Evolutionary conservation across 1,140 invertebrate species (phyloP).

Genomic region (Lepidurus apus): DNA sequence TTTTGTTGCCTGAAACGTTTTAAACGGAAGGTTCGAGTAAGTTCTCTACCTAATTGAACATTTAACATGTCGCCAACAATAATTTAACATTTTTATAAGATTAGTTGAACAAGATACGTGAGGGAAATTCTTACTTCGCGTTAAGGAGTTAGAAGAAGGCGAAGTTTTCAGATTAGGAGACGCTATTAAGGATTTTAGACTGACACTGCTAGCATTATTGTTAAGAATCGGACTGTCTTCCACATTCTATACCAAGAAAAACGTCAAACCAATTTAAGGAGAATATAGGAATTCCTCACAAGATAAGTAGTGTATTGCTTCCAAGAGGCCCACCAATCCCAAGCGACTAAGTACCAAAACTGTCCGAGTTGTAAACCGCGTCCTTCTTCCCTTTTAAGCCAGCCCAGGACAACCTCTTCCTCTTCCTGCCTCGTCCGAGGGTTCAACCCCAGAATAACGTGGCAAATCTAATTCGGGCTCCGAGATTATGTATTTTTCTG

Average conservation of each 20-base stretch:
- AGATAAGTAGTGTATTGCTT: conserved; percentile 57
- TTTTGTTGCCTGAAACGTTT: neutral
- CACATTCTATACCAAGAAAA: neutral
- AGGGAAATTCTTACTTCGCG: neutral
- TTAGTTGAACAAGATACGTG: too few species aligned
- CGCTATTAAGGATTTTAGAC: neutral
- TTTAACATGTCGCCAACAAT: too few species aligned
- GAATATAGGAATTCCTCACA: conserved; percentile 35
- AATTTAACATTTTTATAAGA: too few species aligned
- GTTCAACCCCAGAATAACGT: conserved; percentile 75
- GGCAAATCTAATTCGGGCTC: conserved; percentile 60
- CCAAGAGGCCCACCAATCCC: conserved; percentile 79
- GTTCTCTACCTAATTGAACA: too few species aligned
- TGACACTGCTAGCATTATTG: neutral
- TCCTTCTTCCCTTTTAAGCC: conserved; percentile 67
- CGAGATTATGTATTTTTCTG: conserved; percentile 19
- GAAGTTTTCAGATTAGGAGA: neutral
- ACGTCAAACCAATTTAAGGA: neutral
- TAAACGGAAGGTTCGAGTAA: neutral
- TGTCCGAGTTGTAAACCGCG: conserved; percentile 68
- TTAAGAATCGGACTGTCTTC: neutral
- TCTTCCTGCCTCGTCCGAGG: conserved; percentile 74
- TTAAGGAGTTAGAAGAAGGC: neutral
- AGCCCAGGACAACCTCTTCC: conserved; percentile 69
- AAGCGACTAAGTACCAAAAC: conserved; percentile 78